These are phyloP conservation scores for Gracilinanus agilis DNA, from an alignment of 2,113 vertebrate genomes.

Conservation along the genomic window DNA sequence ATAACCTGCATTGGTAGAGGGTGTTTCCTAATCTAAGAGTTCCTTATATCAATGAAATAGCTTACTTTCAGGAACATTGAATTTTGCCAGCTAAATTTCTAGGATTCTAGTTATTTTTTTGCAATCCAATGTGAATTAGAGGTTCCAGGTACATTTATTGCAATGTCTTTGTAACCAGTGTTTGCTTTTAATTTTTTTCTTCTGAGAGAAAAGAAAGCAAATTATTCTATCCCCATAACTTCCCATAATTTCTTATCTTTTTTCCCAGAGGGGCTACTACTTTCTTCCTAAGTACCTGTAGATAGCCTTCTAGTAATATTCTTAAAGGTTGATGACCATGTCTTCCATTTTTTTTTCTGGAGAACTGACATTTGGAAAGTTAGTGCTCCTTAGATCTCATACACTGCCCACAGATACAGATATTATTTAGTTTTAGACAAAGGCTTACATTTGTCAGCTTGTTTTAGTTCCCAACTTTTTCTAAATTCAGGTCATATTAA, in stretches of 20 bases:
- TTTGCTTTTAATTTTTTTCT: not conserved
- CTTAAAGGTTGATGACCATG: not conserved
- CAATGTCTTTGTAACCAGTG: not conserved
- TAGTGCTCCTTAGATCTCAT: not conserved
- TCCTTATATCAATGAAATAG: not conserved
- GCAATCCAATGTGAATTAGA: not conserved
- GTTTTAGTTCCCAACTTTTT: not conserved
- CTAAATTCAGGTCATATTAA: not conserved
- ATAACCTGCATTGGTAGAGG: not conserved
- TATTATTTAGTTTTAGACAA: not conserved
- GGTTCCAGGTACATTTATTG: not conserved
- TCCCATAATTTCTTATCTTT: not conserved
- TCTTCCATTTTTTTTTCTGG: not conserved
- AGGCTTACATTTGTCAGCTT: not conserved
- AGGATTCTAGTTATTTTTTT: not conserved
- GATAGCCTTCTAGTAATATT: not conserved
- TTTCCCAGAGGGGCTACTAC: not conserved
- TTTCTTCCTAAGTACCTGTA: not conserved
- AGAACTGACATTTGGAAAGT: not conserved
- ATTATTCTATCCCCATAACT: not conserved
- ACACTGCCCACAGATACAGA: not conserved
- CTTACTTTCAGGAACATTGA: not conserved
- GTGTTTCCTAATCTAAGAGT: not conserved
- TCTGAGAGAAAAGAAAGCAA: not conserved
- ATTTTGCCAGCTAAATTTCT: not conserved